Percentiles rank a stretch among this genome's conserved stretches.
Conservation (phyloP, 2,797 vertebrate genomes). For the Sebastes itinus region DNA sequence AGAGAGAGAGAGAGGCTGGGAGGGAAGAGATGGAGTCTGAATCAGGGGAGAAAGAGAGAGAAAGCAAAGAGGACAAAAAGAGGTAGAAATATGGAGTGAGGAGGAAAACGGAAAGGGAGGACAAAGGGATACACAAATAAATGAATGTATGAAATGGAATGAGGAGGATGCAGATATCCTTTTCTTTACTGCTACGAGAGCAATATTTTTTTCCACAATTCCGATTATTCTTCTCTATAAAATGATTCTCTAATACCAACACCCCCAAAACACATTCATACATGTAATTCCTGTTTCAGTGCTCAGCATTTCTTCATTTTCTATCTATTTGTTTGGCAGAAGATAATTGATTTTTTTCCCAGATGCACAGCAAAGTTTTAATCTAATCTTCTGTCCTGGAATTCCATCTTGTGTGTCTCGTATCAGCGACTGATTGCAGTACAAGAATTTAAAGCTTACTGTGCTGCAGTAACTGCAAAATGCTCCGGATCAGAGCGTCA, state of each 20-base stretch:
- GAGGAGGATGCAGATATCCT: neutral
- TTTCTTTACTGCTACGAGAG: neutral
- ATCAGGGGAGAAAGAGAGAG: constrained; percentile 8
- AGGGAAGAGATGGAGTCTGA: constrained; percentile 47
- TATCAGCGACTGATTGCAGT: neutral
- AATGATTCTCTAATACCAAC: neutral
- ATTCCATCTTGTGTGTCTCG: constrained; percentile 11
- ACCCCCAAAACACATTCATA: constrained; percentile 1
- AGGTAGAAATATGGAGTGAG: neutral
- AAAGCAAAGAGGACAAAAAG: neutral
- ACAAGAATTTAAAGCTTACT: neutral
- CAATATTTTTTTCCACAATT: neutral
- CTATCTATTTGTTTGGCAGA: constrained; percentile 11
- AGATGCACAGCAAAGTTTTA: constrained; percentile 7
- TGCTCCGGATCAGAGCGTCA: neutral
- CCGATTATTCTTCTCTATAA: constrained; percentile 8
- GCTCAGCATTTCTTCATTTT: constrained; percentile 15
- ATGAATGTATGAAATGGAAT: neutral
- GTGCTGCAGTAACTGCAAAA: neutral
- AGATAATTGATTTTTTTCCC: constrained; percentile 11
- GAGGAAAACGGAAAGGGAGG: neutral
- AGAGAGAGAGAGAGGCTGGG: constrained; percentile 20
- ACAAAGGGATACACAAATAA: constrained; percentile 5
- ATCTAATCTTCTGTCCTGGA: constrained; percentile 26
- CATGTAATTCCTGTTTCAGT: constrained; percentile 1